A percentile compares a stretch with the other conserved stretches of the same genome.
These are phyloP conservation scores for Erannis defoliaria DNA, from an alignment of 2,888 invertebrate genomes.

Conservation along the genomic window DNA sequence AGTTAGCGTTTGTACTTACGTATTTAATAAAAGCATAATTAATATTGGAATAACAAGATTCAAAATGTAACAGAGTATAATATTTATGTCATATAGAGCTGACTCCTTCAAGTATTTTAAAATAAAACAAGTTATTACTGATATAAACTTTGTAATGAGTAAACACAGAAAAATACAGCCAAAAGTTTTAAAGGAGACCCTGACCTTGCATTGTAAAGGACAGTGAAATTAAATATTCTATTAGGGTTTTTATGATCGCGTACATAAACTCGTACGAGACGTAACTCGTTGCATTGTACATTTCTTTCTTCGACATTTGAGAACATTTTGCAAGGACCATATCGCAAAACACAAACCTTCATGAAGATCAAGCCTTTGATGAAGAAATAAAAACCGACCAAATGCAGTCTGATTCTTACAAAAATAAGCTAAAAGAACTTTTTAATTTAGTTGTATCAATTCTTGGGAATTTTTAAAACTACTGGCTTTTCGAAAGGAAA, in stretches of 20 bases:
- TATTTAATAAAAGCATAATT: too few relatives aligned
- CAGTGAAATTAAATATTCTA: background rate
- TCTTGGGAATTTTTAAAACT: too few relatives aligned
- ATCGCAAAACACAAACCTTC: background rate
- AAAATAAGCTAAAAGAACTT: too few relatives aligned
- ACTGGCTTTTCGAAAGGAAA: too few relatives aligned
- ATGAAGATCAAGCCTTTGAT: too few relatives aligned
- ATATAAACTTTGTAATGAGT: background rate
- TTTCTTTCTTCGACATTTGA: background rate
- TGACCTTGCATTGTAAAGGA: background rate
- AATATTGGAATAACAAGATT: too few relatives aligned
- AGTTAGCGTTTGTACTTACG: too few relatives aligned
- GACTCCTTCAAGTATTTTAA: background rate
- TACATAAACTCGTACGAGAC: background rate
- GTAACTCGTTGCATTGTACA: background rate
- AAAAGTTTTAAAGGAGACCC: background rate
- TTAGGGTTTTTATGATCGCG: background rate
- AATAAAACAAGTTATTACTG: background rate
- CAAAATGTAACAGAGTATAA: too few relatives aligned
- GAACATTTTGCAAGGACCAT: background rate
- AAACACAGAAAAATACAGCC: background rate
- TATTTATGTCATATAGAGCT: too few relatives aligned
- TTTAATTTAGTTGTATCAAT: too few relatives aligned
- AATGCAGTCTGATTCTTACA: too few relatives aligned
- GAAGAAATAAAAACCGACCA: too few relatives aligned